Conservation (phyloP, 2,888 invertebrate genomes). For the Strigamia maritima region DNA sequence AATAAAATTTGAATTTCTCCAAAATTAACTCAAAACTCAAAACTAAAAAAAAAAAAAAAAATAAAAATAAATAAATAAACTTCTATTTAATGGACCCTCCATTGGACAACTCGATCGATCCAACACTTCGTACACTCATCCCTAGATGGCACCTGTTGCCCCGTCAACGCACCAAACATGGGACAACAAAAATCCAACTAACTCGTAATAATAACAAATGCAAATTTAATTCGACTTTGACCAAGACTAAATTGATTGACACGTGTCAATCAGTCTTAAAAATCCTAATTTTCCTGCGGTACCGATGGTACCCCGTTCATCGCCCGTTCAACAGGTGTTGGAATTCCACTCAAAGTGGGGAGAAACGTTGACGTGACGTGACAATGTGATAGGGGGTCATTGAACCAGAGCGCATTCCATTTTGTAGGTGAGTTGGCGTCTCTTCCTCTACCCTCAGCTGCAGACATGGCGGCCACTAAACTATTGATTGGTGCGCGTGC, state of each 20-base stretch:
- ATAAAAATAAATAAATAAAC: too few species aligned
- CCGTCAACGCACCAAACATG: neutral
- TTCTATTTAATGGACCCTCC: neutral
- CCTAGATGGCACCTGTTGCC: slow-evolving; percentile 30
- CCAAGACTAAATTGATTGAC: too few species aligned
- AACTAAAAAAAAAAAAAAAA: too few species aligned
- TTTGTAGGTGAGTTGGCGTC: slow-evolving; percentile 12
- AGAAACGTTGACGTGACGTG: slow-evolving; percentile 15
- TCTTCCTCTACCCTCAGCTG: slow-evolving; percentile 8
- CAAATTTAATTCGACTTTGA: neutral
- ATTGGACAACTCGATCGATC: neutral
- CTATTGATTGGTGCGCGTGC: slow-evolving; percentile 34
- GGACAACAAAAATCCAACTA: neutral
- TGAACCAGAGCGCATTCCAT: slow-evolving; percentile 21
- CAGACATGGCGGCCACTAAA: slow-evolving; percentile 24
- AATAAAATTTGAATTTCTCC: neutral
- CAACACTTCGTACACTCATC: neutral
- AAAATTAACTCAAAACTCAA: neutral
- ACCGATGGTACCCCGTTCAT: too few species aligned
- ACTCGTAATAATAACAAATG: neutral
- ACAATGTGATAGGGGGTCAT: neutral
- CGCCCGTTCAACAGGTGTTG: slow-evolving; percentile 12
- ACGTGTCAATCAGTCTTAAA: too few species aligned
- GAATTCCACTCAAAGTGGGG: neutral
- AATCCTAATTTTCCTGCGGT: too few species aligned